phyloP scores from a whole-genome alignment of 2,888 invertebrate species.

The Saturnia japonica region DNA sequence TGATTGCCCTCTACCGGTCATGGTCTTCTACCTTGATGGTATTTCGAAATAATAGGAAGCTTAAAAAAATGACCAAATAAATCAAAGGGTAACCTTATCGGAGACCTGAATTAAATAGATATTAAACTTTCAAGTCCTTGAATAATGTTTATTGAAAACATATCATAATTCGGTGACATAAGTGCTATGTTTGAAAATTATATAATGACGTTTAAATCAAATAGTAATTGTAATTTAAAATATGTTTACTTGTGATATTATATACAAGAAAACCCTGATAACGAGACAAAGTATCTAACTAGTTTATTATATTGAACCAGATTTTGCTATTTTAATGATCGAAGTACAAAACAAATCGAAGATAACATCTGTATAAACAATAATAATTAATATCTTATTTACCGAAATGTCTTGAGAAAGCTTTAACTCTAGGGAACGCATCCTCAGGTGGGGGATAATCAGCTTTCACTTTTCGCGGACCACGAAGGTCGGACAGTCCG shows the following conservation, averaged over 20 bases:
- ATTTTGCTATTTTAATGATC: not conserved
- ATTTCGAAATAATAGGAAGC: not conserved
- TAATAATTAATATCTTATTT: not conserved
- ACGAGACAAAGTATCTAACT: not conserved
- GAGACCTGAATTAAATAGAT: not conserved
- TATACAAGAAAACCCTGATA: not conserved
- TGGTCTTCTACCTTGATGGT: conserved; percentile 2
- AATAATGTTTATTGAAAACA: not conserved
- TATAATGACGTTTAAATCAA: not conserved
- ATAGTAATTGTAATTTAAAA: not conserved
- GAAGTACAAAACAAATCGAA: not conserved
- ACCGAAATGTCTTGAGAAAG: no score
- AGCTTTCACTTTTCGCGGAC: no score
- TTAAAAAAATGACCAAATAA: not conserved
- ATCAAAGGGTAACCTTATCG: conserved; percentile 5
- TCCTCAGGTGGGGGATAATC: no score
- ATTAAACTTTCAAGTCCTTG: no score
- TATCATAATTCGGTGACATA: not conserved
- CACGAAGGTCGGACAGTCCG: no score
- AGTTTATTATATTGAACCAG: not conserved
- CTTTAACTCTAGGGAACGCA: no score
- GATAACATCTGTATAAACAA: not conserved
- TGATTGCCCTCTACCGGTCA: not conserved
- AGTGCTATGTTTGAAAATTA: not conserved
- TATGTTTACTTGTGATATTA: not conserved